These are phyloP conservation scores for Sylvicapra grimmia DNA, from an alignment of 2,113 vertebrate species.

Conservation along the genomic window DNA sequence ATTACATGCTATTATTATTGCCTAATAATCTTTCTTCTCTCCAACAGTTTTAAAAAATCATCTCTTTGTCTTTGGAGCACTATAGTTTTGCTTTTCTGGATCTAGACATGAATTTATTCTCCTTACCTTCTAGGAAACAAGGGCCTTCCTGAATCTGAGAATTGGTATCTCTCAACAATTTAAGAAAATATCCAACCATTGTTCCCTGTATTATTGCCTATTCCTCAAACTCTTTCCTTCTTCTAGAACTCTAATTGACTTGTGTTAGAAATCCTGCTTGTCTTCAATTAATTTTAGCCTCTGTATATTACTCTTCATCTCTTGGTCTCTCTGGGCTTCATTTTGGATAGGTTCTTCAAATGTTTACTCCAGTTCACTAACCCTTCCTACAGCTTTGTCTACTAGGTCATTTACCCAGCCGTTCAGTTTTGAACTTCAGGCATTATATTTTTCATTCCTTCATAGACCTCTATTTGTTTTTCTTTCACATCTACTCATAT, in stretches of 20 bases:
- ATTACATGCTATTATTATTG: not conserved
- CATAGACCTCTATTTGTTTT: not conserved
- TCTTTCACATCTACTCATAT: not conserved
- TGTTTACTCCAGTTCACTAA: constrained; percentile 29
- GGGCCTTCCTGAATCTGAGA: not conserved
- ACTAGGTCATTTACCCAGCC: not conserved
- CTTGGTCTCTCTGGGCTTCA: not conserved
- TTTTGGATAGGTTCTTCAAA: not conserved
- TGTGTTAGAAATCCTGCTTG: not conserved
- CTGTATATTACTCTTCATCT: not conserved
- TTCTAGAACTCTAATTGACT: not conserved
- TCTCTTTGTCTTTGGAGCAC: not conserved
- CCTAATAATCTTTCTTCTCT: not conserved
- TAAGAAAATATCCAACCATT: not conserved
- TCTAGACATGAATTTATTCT: not conserved
- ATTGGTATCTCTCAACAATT: not conserved
- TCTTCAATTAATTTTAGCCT: not conserved
- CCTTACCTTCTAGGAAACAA: not conserved
- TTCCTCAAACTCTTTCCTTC: not conserved
- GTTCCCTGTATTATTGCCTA: not conserved
- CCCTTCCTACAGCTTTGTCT: constrained; percentile 27
- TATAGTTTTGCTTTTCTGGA: not conserved
- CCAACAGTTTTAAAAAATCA: not conserved
- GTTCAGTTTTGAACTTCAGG: not conserved
- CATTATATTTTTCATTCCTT: not conserved